phyloP scores from a whole-genome alignment of 1,140 invertebrate species.

The Scaptodrosophila lebanonensis region DNA sequence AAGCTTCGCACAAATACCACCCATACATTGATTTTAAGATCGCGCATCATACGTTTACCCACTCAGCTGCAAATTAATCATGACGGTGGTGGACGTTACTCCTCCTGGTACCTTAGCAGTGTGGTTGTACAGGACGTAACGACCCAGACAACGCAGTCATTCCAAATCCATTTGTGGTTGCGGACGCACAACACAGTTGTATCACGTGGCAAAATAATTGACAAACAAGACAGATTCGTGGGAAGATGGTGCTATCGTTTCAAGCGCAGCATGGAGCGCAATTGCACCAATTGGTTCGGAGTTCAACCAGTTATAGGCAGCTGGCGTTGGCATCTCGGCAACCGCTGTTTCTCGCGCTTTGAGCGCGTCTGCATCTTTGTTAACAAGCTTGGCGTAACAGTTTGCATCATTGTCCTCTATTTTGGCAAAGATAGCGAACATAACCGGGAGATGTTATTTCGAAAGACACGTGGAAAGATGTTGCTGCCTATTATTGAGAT shows the following conservation, averaged over 20 bases:
- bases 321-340: constrained; percentile 23
- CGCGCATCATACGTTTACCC: constrained; percentile 42
- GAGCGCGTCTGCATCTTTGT: constrained; percentile 33
- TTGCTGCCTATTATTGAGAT: too few relatives aligned
- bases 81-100: constrained; percentile 39
- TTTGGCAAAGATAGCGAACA: too few relatives aligned
- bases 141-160: constrained; percentile 22
- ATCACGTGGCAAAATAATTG: constrained; percentile 10
- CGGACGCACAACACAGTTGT: constrained; percentile 1
- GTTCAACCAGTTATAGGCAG: constrained; percentile 34
- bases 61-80: constrained; percentile 28
- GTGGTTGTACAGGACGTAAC: constrained; percentile 40
- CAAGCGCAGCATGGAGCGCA: constrained; percentile 1
- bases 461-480: too few relatives aligned
- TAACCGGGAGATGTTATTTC: too few relatives aligned
- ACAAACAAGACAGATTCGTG: neutral
- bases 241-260: constrained; percentile 20
- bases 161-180: constrained; percentile 28
- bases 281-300: constrained; percentile 39
- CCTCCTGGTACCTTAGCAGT: constrained; percentile 33
- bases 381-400: constrained; percentile 12
- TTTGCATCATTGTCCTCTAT: neutral
- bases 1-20: constrained; percentile 23
- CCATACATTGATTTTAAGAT: constrained; percentile 25
- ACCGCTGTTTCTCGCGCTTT: constrained; percentile 22